Percentiles rank a stretch among this genome's conserved stretches.
phyloP scores from a whole-genome alignment of 1,140 invertebrate genomes.

The Orchesella cincta region DNA sequence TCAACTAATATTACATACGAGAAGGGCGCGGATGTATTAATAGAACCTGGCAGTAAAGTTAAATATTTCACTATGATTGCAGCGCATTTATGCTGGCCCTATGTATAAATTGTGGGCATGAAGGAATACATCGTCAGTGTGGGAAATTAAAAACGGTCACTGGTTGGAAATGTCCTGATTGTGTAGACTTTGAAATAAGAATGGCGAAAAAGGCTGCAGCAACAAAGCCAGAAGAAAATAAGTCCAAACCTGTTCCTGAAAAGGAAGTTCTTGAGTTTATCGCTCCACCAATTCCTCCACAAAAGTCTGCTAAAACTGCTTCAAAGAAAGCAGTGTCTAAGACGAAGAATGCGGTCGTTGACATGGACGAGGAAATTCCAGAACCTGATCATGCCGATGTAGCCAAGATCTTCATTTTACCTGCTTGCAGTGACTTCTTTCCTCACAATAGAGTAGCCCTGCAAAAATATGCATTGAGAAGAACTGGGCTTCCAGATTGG shows the following conservation, averaged over 20 bases:
- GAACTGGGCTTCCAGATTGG: not conserved
- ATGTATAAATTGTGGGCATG: constrained; percentile 63
- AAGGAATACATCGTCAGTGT: constrained; percentile 62
- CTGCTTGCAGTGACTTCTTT: not conserved
- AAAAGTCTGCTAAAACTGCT: not conserved
- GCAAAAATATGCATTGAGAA: not conserved
- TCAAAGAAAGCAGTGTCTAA: not conserved
- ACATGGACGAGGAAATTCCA: not conserved
- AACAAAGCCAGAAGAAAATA: too few relatives aligned
- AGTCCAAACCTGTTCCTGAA: too few relatives aligned
- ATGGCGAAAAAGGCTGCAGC: not conserved
- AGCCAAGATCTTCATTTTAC: not conserved
- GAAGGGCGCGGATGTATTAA: too few relatives aligned
- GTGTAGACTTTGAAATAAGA: constrained; percentile 31
- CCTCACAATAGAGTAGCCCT: not conserved
- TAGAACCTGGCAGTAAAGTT: too few relatives aligned
- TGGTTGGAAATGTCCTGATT: constrained; percentile 40
- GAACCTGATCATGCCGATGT: not conserved
- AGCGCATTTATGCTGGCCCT: constrained; percentile 56
- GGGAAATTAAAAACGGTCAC: constrained; percentile 54
- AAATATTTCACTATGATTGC: constrained; percentile 33
- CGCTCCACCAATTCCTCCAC: not conserved
- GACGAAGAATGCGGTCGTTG: not conserved
- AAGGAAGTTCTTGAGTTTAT: not conserved
- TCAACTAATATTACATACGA: too few relatives aligned